Conservation (phyloP, 2,888 invertebrate genomes). For the Catocala nupta region DNA sequence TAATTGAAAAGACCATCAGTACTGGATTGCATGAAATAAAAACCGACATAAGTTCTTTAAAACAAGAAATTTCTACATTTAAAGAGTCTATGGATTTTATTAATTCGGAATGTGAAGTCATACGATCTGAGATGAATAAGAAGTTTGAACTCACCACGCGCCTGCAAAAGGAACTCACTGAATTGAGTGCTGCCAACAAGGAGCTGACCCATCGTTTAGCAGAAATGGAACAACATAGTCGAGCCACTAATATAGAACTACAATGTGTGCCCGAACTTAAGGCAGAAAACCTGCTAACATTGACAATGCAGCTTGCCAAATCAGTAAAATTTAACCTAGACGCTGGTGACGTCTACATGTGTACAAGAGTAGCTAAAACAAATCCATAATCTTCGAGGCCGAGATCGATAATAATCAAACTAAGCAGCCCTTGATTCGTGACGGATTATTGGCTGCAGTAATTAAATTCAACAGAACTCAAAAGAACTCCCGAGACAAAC, state of each 20-base stretch:
- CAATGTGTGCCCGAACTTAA: constrained; percentile 6
- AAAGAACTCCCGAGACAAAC: no score
- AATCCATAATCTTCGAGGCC: background rate
- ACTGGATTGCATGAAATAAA: background rate
- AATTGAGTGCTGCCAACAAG: constrained; percentile 1
- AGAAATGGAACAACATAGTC: constrained; percentile 4
- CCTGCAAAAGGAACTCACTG: background rate
- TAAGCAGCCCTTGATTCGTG: no score
- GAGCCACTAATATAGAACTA: constrained; percentile 3
- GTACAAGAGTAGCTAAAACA: constrained; percentile 3
- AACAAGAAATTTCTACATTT: background rate
- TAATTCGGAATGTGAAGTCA: background rate
- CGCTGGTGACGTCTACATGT: background rate
- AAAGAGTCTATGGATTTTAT: constrained; percentile 3
- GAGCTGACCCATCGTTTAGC: background rate
- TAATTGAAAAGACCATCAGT: background rate
- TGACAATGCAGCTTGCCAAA: background rate
- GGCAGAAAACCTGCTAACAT: background rate
- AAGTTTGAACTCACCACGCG: background rate
- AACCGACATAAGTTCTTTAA: background rate
- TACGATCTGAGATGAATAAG: constrained; percentile 1
- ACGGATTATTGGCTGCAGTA: no score
- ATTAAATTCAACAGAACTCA: no score
- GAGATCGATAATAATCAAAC: constrained; percentile 1
- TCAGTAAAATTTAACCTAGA: background rate